Conservation (phyloP, 92 coral and sea anemone species). For the Siderastrea radians region DNA sequence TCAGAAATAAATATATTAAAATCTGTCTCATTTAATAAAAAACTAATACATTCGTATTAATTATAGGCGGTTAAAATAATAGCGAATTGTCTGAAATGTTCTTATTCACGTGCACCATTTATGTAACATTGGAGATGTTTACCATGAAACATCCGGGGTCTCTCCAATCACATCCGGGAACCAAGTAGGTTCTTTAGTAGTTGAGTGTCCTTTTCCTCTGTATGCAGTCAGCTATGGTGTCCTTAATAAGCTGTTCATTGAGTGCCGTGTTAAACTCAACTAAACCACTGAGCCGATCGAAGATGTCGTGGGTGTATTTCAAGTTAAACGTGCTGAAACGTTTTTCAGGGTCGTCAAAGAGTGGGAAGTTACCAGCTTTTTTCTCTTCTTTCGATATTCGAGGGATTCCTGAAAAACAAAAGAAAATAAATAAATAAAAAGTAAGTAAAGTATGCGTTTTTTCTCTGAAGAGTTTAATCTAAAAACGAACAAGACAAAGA, state of each 20-base stretch:
- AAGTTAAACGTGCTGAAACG: slow-evolving; percentile 70
- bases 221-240: slow-evolving; percentile 64
- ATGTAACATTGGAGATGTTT: neutral
- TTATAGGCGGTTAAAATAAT: no score
- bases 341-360: slow-evolving; percentile 64
- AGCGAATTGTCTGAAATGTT: no score
- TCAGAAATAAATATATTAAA: neutral
- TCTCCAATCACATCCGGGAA: neutral
- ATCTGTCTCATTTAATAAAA: neutral
- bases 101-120: neutral
- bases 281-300: slow-evolving; percentile 58
- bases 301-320: slow-evolving; percentile 53
- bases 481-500: no score
- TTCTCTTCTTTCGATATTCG: slow-evolving; percentile 55
- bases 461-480: no score
- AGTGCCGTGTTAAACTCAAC: slow-evolving; percentile 60
- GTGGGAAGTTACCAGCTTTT: slow-evolving; percentile 53
- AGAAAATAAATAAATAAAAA: neutral
- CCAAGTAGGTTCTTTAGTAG: neutral
- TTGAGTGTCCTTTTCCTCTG: slow-evolving; percentile 19
- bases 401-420: slow-evolving; percentile 57
- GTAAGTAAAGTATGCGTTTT: no score
- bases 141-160: neutral
- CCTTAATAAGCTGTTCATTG: slow-evolving; percentile 58
- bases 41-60: neutral